Evolutionary conservation across 2,888 invertebrate species (phyloP).

Genomic region (Atethmia centrago): DNA sequence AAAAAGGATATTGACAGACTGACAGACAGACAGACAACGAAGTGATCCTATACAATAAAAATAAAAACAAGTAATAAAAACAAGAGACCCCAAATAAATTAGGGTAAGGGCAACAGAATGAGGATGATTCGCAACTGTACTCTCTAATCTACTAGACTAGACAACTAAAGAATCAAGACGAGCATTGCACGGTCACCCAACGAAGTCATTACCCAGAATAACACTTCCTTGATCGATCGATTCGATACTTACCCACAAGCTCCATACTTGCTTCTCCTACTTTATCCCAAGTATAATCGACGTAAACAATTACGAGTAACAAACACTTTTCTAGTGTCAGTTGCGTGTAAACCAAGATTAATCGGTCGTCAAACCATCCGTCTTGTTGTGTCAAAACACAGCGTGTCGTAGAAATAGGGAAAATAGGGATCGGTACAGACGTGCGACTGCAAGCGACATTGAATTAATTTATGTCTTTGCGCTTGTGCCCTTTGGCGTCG

Average conservation of each 20-base stretch:
- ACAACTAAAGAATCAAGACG: neutral
- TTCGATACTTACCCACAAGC: conserved; percentile 6
- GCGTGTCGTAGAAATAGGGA: conserved; percentile 23
- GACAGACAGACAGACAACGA: no score
- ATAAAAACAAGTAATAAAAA: no score
- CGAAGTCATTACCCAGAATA: neutral
- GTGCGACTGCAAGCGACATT: neutral
- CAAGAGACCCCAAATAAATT: no score
- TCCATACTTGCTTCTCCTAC: conserved; percentile 15
- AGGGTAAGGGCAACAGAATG: neutral
- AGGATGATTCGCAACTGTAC: neutral
- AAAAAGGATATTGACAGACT: no score
- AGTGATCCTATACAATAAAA: no score
- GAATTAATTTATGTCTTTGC: neutral
- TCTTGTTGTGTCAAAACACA: conserved; percentile 65
- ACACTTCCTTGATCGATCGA: conserved; percentile 21
- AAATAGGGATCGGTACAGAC: conserved; percentile 12
- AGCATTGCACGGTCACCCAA: neutral
- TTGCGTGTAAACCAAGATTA: conserved; percentile 68
- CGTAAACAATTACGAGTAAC: conserved; percentile 66
- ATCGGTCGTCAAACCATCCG: conserved; percentile 66
- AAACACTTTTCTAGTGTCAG: conserved; percentile 58
- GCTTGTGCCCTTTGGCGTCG: no score
- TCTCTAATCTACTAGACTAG: no score
- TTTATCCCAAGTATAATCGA: conserved; percentile 31